phyloP scores from a whole-genome alignment of 92 coral and sea anemone species.

The Actinostola sp. region DNA sequence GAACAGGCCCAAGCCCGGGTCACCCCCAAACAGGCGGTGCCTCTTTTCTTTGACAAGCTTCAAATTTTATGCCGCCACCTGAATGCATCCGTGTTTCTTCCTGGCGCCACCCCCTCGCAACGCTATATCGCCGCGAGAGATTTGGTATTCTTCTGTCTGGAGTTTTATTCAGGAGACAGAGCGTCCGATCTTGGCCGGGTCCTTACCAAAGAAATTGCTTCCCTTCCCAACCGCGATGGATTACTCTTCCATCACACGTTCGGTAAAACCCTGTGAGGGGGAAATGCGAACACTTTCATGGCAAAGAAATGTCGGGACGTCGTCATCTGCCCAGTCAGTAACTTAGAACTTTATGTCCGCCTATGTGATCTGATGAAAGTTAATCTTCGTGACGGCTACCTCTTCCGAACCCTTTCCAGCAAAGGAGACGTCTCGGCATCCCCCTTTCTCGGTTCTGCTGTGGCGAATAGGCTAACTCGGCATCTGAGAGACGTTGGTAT shows the following conservation, averaged over 20 bases:
- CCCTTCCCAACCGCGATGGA: slow-evolving; percentile 23
- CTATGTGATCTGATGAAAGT: slow-evolving; percentile 44
- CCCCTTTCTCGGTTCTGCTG: slow-evolving; percentile 47
- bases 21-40: slow-evolving; percentile 60
- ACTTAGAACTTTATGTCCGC: slow-evolving; percentile 30
- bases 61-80: slow-evolving; percentile 31
- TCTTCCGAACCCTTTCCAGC: slow-evolving; percentile 29
- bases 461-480: slow-evolving; percentile 23
- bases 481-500: slow-evolving; percentile 21
- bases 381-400: slow-evolving; percentile 31
- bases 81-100: slow-evolving; percentile 15
- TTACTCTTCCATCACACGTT: slow-evolving; percentile 35
- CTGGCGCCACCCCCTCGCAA: background rate
- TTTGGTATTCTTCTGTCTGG: slow-evolving; percentile 38
- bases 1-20: slow-evolving; percentile 61
- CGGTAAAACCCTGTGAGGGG: too few species aligned
- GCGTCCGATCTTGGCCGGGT: slow-evolving; percentile 50
- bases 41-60: slow-evolving; percentile 62
- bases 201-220: slow-evolving; percentile 28
- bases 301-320: slow-evolving; percentile 13
- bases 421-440: slow-evolving; percentile 23
- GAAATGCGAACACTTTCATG: slow-evolving; percentile 17
- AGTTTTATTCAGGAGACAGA: slow-evolving; percentile 36
- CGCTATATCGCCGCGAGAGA: slow-evolving; percentile 20
- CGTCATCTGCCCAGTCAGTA: slow-evolving; percentile 36